These are phyloP conservation scores for Cephus pygmeus DNA, from an alignment of 2,888 invertebrate genomes.

Conservation along the genomic window DNA sequence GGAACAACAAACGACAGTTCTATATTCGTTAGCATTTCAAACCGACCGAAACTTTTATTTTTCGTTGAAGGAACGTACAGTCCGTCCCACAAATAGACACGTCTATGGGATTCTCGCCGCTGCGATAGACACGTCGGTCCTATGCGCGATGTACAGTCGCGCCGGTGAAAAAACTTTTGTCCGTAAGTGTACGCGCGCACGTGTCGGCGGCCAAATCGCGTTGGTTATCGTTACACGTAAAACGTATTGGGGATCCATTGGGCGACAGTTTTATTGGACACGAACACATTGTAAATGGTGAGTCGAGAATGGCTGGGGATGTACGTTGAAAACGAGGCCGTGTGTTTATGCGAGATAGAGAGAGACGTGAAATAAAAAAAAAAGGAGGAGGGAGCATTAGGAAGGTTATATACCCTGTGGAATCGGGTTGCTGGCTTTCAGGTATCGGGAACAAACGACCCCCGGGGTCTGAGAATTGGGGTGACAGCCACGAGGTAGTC, in stretches of 20 bases:
- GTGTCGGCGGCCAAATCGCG: neutral
- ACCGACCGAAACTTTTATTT: neutral
- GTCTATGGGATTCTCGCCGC: neutral
- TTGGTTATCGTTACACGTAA: neutral
- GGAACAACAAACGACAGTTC: neutral
- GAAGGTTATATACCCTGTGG: neutral
- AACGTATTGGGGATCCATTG: neutral
- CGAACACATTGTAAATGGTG: neutral
- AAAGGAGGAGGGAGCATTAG: neutral
- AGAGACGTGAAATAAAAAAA: neutral
- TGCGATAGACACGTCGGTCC: neutral
- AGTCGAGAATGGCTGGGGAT: neutral
- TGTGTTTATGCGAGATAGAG: neutral
- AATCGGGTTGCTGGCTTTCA: neutral
- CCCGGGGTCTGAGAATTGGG: neutral
- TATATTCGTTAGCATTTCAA: neutral
- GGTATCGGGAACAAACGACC: constrained; percentile 2
- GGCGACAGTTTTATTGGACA: neutral
- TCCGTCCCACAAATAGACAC: neutral
- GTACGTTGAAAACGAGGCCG: neutral
- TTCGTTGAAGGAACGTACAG: neutral
- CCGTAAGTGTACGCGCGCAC: neutral
- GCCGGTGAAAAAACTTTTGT: neutral
- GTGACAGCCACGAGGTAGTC: neutral
- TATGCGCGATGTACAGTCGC: neutral